A percentile compares a stretch with the other conserved stretches of the same genome.
Evolutionary conservation across 1,140 invertebrate genomes (phyloP).

Genomic region (Magallana ariakensis): DNA sequence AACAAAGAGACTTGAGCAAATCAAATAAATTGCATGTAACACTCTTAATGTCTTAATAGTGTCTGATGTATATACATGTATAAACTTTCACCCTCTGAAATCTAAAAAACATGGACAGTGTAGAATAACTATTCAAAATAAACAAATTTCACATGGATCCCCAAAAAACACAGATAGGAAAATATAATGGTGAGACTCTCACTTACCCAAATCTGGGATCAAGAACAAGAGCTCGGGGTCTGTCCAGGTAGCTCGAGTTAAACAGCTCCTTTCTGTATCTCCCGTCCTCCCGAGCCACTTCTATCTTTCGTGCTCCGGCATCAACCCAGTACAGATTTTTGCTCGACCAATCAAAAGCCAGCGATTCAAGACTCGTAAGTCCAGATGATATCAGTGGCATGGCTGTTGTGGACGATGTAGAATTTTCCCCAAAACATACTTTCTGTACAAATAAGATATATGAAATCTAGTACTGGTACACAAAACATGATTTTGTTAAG

Average conservation of each 20-base stretch:
- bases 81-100: too few species aligned
- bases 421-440: constrained; percentile 11
- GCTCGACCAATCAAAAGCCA: constrained; percentile 74
- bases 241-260: constrained; percentile 56
- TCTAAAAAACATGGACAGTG: too few species aligned
- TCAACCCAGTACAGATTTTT: constrained; percentile 74
- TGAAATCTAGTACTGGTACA: not conserved
- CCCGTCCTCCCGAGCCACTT: constrained; percentile 88
- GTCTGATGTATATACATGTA: too few species aligned
- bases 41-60: too few species aligned
- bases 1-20: too few species aligned
- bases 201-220: too few species aligned
- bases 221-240: not conserved
- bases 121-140: too few species aligned
- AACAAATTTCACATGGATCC: too few species aligned
- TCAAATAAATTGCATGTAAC: too few species aligned
- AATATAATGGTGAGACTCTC: too few species aligned
- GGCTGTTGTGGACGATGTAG: not conserved
- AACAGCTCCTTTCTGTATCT: constrained; percentile 74
- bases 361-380: constrained; percentile 61
- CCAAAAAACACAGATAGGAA: too few species aligned
- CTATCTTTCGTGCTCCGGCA: constrained; percentile 81
- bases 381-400: constrained; percentile 72
- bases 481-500: too few species aligned
- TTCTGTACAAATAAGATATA: constrained; percentile 4